phyloP scores from a whole-genome alignment of 2,113 vertebrate species.

The Hemicordylus capensis region DNA sequence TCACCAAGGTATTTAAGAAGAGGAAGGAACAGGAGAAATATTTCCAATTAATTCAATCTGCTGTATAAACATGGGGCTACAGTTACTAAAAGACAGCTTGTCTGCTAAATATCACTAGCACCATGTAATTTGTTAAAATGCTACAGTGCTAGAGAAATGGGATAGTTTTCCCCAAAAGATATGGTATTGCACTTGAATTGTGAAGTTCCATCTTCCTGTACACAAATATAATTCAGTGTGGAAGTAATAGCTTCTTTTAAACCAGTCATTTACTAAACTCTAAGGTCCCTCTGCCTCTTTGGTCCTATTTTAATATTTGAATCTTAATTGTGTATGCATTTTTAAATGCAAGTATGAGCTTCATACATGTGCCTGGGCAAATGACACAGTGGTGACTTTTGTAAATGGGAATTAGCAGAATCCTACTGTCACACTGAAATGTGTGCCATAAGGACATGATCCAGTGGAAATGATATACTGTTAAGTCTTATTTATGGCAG shows the following conservation, averaged over 20 bases:
- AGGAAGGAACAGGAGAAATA: constrained; percentile 33
- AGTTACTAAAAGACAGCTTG: constrained; percentile 10
- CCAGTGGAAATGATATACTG: not conserved
- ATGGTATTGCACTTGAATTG: constrained; percentile 20
- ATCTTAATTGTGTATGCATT: not conserved
- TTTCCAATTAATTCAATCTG: constrained; percentile 20
- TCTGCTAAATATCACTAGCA: constrained; percentile 29
- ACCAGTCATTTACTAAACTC: not conserved
- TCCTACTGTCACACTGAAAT: not conserved
- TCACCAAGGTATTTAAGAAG: constrained; percentile 32
- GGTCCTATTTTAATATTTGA: not conserved
- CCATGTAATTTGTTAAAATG: constrained; percentile 9
- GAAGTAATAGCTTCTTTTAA: not conserved
- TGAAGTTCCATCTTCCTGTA: constrained; percentile 43
- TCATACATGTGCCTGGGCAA: constrained; percentile 35
- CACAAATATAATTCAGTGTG: constrained; percentile 50
- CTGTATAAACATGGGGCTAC: constrained; percentile 2
- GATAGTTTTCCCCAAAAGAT: constrained; percentile 15
- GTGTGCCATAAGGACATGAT: not conserved
- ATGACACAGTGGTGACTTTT: constrained; percentile 43
- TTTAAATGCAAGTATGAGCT: constrained; percentile 1
- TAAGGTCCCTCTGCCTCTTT: not conserved
- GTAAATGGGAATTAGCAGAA: not conserved
- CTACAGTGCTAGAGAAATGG: not conserved
- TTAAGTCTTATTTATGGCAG: not conserved